Percentiles rank a stretch among this genome's conserved stretches.
Evolutionary conservation across 2,797 vertebrate species (phyloP).

Genomic region (Pseudopleuronectes americanus): DNA sequence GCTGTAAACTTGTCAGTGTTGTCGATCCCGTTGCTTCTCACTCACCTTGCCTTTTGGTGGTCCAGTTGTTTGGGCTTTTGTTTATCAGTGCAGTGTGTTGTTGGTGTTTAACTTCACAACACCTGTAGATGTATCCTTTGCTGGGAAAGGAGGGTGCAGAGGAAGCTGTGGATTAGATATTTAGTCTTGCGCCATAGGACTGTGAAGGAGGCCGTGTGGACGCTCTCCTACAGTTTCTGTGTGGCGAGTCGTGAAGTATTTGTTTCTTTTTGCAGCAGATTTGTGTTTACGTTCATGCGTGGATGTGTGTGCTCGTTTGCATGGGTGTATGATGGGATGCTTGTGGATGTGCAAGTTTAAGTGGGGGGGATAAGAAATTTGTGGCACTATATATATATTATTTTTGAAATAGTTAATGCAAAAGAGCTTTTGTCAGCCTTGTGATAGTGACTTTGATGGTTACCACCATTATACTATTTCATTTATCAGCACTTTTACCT

Average conservation of each 20-base stretch:
- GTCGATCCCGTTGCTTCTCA: slow-evolving; percentile 28
- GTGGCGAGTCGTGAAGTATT: slow-evolving; percentile 47
- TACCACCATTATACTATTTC: slow-evolving; percentile 75
- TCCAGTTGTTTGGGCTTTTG: slow-evolving; percentile 37
- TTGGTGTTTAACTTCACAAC: not conserved
- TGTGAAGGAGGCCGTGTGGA: slow-evolving; percentile 53
- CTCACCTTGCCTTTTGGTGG: slow-evolving; percentile 12
- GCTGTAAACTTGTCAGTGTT: slow-evolving; percentile 71
- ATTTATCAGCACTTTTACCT: slow-evolving; percentile 87
- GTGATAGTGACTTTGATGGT: slow-evolving; percentile 73
- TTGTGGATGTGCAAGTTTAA: slow-evolving; percentile 59
- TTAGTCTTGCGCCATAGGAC: slow-evolving; percentile 60
- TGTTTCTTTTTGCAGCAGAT: slow-evolving; percentile 60
- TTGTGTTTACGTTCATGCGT: slow-evolving; percentile 62
- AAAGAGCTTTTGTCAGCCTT: slow-evolving; percentile 73
- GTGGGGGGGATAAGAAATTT: slow-evolving; percentile 52
- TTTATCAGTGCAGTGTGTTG: slow-evolving; percentile 43
- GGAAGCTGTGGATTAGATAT: slow-evolving; percentile 30
- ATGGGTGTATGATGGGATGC: slow-evolving; percentile 69
- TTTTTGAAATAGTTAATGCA: slow-evolving; percentile 74
- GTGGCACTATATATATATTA: slow-evolving; percentile 62
- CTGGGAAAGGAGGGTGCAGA: slow-evolving; percentile 15
- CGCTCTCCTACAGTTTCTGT: slow-evolving; percentile 50
- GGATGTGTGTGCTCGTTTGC: slow-evolving; percentile 44
- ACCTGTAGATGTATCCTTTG: slow-evolving; percentile 50